Conservation (phyloP, 2,797 vertebrate species). For the Onychomys torridus region DNA sequence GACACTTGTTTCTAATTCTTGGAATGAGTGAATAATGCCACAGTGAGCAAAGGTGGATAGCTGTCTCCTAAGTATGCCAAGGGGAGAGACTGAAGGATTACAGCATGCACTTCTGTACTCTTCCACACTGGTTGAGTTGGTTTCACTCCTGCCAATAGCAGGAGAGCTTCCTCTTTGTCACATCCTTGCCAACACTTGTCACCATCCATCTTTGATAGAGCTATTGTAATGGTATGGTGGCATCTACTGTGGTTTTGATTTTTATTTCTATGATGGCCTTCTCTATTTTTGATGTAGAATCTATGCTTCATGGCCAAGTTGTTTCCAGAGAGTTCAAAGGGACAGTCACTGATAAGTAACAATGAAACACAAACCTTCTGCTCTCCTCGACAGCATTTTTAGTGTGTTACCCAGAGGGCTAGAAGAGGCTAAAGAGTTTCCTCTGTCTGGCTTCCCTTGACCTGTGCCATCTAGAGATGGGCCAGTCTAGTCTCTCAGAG, state of each 20-base stretch:
- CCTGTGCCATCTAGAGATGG: neutral
- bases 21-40: too few relatives aligned
- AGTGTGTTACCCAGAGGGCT: neutral
- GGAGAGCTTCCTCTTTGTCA: too few relatives aligned
- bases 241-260: neutral
- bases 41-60: too few relatives aligned
- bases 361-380: neutral
- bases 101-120: fast-evolving
- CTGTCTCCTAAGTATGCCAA: neutral
- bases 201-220: neutral
- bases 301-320: neutral
- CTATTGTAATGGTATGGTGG: neutral
- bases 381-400: neutral
- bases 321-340: neutral
- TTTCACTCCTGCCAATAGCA: too few relatives aligned
- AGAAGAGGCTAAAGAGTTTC: neutral
- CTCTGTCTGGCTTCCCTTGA: neutral
- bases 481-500: neutral
- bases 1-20: neutral
- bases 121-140: neutral
- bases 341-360: neutral
- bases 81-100: neutral
- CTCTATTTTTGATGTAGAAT: neutral
- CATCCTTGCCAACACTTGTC: too few relatives aligned
- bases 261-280: neutral